A percentile compares a stretch with the other conserved stretches of the same genome.
Evolutionary conservation across 1,140 invertebrate species (phyloP).

Genomic region (Tetranychus cinnabarinus): DNA sequence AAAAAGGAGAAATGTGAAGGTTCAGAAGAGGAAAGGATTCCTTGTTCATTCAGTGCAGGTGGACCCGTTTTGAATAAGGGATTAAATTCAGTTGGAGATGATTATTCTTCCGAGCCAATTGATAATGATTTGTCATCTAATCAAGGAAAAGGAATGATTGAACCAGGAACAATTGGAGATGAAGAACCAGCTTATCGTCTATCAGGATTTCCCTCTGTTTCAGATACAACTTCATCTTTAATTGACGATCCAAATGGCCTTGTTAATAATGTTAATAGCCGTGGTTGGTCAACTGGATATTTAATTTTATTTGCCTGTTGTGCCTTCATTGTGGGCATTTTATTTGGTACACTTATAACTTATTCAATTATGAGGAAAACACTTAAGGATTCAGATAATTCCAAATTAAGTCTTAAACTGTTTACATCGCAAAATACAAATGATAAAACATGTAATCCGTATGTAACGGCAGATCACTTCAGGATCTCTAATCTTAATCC

Average conservation of each 20-base stretch:
- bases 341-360: too few species aligned
- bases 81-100: background rate
- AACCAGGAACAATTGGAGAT: background rate
- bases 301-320: too few species aligned
- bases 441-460: background rate
- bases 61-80: background rate
- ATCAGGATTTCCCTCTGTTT: too few species aligned
- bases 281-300: too few species aligned
- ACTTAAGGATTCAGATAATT: background rate
- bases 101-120: background rate
- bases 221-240: too few species aligned
- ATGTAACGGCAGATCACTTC: background rate
- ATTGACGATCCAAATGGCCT: too few species aligned
- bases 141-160: background rate
- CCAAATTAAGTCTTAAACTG: background rate
- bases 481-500: background rate
- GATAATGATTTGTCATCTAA: background rate
- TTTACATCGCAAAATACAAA: slow-evolving; percentile 25
- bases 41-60: background rate
- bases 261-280: too few species aligned
- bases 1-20: background rate
- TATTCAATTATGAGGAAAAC: background rate
- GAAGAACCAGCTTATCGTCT: background rate
- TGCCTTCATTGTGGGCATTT: too few species aligned
- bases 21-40: background rate